Percentiles rank a stretch among this genome's conserved stretches.
Conservation (phyloP, 1,140 invertebrate species). For the Diabrotica virgifera region DNA sequence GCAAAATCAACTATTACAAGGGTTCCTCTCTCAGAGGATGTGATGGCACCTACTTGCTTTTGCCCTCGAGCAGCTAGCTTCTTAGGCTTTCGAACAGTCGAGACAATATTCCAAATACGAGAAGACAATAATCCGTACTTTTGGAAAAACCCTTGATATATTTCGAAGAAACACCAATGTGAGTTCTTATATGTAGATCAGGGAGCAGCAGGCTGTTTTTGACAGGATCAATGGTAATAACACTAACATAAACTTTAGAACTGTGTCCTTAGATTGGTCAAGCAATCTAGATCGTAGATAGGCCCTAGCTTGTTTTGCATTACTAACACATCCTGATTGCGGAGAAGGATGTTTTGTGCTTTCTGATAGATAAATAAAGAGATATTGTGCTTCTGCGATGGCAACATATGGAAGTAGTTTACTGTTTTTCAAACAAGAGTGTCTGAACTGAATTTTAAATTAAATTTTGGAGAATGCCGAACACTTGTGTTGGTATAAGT, state of each 20-base stretch:
- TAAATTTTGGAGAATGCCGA: no score
- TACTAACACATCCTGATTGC: conserved; percentile 26
- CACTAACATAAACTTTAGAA: conserved; percentile 40
- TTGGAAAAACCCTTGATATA: no score
- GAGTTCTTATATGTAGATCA: conserved; percentile 29
- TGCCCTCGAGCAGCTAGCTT: no score
- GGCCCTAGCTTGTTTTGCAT: conserved; percentile 33
- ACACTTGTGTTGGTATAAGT: no score
- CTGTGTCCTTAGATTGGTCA: conserved; percentile 42
- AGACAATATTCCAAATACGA: no score
- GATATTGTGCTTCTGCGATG: conserved; percentile 30
- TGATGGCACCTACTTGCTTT: no score
- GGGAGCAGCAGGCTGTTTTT: conserved; percentile 32
- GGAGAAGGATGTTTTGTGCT: conserved; percentile 36
- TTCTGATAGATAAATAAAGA: conserved; percentile 45
- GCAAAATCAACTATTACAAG: no score
- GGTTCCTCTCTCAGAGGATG: no score
- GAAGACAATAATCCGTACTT: no score
- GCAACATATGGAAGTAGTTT: conserved; percentile 29
- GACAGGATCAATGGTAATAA: conserved; percentile 36
- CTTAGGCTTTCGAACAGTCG: no score
- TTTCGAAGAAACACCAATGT: no score
- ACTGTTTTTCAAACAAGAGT: conserved; percentile 13
- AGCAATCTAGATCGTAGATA: conserved; percentile 37
- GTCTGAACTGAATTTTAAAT: no score